These are phyloP conservation scores for Salvelinus namaycush DNA, from an alignment of 2,113 vertebrate species.

Conservation along the genomic window DNA sequence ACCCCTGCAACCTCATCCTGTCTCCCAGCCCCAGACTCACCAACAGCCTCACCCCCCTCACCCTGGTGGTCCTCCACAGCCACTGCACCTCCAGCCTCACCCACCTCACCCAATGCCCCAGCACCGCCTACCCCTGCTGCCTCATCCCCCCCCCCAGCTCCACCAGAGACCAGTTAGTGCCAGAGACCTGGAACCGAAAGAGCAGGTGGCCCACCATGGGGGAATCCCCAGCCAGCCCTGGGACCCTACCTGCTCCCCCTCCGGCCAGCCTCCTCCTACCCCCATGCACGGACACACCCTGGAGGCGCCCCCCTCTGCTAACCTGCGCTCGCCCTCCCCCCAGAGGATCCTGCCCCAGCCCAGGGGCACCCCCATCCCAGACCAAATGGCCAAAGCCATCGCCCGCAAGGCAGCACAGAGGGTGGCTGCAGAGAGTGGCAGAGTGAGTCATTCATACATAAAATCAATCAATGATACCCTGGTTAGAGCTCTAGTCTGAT, in stretches of 20 bases:
- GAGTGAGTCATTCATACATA: conserved; percentile 72
- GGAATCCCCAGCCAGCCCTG: conserved; percentile 71
- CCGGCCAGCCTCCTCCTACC: conserved; percentile 55
- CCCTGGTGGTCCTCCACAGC: conserved; percentile 57
- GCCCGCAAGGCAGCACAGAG: conserved; percentile 91
- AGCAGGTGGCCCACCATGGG: conserved; percentile 71
- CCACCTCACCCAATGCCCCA: conserved; percentile 59
- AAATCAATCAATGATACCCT: too few species aligned
- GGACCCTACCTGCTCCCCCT: conserved; percentile 72
- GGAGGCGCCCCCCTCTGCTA: conserved; percentile 76
- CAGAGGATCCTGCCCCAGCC: conserved; percentile 95
- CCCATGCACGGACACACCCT: conserved; percentile 78
- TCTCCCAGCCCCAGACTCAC: conserved; percentile 43
- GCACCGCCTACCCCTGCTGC: conserved; percentile 68
- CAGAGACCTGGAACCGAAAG: conserved; percentile 93
- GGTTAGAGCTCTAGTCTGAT: neutral
- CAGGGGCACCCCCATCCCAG: conserved; percentile 83
- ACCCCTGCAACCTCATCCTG: conserved; percentile 46
- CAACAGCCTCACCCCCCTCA: conserved; percentile 58
- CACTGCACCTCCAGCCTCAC: conserved; percentile 68
- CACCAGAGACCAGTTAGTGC: conserved; percentile 89
- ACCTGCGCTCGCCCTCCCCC: conserved; percentile 87
- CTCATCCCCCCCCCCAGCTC: conserved; percentile 67
- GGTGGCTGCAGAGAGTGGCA: conserved; percentile 84
- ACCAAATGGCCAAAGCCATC: conserved; percentile 92